Evolutionary conservation across 2,888 invertebrate genomes (phyloP).

Genomic region (Tromatobia lineatoria): DNA sequence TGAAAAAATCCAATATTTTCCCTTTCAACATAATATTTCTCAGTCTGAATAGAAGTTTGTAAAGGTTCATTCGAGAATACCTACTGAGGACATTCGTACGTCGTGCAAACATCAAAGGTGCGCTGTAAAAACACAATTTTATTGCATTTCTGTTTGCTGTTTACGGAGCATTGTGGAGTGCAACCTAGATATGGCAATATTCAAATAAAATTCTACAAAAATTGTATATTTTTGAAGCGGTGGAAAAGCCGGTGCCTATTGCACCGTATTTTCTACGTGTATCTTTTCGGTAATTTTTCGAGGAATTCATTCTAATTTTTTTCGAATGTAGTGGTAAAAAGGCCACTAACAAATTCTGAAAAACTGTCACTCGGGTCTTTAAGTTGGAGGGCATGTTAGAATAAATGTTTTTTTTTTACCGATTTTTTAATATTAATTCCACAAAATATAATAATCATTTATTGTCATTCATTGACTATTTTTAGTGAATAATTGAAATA

Average conservation of each 20-base stretch:
- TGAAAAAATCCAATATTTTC: background rate
- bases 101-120: background rate
- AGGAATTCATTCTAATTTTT: background rate
- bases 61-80: background rate
- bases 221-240: background rate
- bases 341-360: too few species aligned
- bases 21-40: background rate
- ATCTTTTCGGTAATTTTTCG: background rate
- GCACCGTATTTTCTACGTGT: background rate
- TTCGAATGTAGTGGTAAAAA: too few species aligned
- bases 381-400: too few species aligned
- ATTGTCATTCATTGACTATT: too few species aligned
- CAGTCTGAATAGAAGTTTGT: background rate
- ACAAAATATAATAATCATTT: too few species aligned
- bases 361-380: too few species aligned
- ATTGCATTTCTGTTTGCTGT: background rate
- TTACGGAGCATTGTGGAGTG: background rate
- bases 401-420: too few species aligned
- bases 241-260: background rate
- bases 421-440: too few species aligned
- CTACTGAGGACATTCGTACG: background rate
- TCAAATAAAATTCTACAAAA: background rate
- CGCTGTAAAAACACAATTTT: background rate
- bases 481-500: too few species aligned
- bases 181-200: background rate